Base-by-base conservation (phyloP, 2,888 invertebrate species). In the Drosophila pegasa region DNA sequence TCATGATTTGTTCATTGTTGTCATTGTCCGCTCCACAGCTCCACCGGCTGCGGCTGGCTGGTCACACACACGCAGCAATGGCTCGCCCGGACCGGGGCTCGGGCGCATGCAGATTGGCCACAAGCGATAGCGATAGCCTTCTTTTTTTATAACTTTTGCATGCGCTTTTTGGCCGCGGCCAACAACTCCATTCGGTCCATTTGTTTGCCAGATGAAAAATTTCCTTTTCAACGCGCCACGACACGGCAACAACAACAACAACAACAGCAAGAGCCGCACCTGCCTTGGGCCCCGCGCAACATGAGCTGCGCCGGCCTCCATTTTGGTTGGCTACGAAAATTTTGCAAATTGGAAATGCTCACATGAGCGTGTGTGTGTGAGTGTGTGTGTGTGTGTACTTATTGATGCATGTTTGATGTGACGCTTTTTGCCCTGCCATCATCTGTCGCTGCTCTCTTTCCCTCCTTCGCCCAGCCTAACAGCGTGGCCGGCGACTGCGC, bases 1-100 rank as follows among this genome's bases (percentile, higher is more conserved):
- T 75, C 84, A 87, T 87, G 83, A 83, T 88, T 83, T 88, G 87
- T 87, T 86, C 81, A 88, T 83, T 88, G 88, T 87, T 87, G 87
- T 83, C 83, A 86, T 88, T 86, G 88, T 88, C 50, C 71, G 62
- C 58, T 55, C 52, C 60, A 37, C 43, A 43, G 74, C 65, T 59
- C 40, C 60, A 41, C 33, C 38, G 45, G 33, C 51, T 65, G 56
- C 40, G 58, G 38, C 33, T 33, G 45, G 33, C 51, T 65, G 56
- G 62, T 65, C 85, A 80, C 77, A 60, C 58, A 64, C 60, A 66
- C 56, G 45, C 60, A 69, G 57, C 25, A 43, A 54, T 41, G 52
- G 12, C 33, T 43, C 25, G 65, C 38, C 31, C 37, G 37, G 37
- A 20, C 20, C 45, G 37, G 47, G 65, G 77, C 85, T 12, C 22